A percentile compares a stretch with the other conserved stretches of the same genome.
These are phyloP conservation scores for Tetramorium parvispinum DNA, from an alignment of 1,140 invertebrate genomes.

Conservation along the genomic window DNA sequence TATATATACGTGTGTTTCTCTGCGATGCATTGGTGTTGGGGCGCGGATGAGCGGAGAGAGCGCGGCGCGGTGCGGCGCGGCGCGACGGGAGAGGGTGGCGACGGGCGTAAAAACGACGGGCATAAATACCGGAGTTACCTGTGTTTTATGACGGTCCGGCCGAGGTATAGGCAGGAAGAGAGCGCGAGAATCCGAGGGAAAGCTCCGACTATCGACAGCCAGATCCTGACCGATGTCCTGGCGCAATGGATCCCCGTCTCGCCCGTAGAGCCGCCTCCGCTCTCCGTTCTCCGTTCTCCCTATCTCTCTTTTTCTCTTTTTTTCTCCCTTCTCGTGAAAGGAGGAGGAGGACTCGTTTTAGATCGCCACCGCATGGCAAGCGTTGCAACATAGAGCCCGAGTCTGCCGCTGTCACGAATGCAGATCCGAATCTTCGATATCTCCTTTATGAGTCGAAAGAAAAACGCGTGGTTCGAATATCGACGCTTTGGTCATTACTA, in stretches of 20 bases:
- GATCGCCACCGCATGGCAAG: conserved; percentile 49
- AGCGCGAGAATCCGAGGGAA: conserved; percentile 76
- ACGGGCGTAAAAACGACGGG: conserved; percentile 75
- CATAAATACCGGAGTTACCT: conserved; percentile 85
- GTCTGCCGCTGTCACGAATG: conserved; percentile 4
- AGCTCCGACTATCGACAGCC: conserved; percentile 80
- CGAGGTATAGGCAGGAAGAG: conserved; percentile 68
- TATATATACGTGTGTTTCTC: conserved; percentile 60
- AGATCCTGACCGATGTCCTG: conserved; percentile 84
- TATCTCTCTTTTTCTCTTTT: conserved; percentile 68
- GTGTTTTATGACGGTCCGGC: conserved; percentile 83
- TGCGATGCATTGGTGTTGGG: conserved; percentile 46
- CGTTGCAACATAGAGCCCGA: conserved; percentile 3
- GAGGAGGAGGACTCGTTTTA: conserved; percentile 37
- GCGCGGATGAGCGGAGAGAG: conserved; percentile 4
- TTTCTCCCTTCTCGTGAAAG: conserved; percentile 45
- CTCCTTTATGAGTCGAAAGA: conserved; percentile 51
- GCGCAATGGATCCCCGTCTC: conserved; percentile 68
- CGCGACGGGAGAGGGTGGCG: conserved; percentile 52
- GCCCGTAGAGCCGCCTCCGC: conserved; percentile 42
- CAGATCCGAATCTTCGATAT: conserved; percentile 57
- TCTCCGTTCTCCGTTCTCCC: conserved; percentile 21
- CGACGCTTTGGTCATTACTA: not conserved
- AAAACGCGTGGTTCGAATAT: conserved; percentile 30
- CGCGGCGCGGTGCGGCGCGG: not conserved